These are phyloP conservation scores for Albula glossodonta DNA, from an alignment of 2,113 vertebrate species.

Conservation along the genomic window DNA sequence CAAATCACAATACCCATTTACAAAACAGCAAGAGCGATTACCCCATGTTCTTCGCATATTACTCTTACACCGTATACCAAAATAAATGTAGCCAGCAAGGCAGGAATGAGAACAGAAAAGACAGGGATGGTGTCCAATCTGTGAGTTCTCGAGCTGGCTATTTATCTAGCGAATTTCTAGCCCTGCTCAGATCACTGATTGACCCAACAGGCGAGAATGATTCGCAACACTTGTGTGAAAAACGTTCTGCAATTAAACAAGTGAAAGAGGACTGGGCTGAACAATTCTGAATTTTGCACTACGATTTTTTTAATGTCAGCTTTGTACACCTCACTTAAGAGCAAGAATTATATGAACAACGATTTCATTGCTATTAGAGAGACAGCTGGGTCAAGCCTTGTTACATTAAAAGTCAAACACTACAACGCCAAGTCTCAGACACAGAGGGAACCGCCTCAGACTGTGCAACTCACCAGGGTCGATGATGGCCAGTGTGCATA, in stretches of 20 bases:
- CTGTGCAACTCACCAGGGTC: constrained; percentile 85
- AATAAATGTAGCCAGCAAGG: constrained; percentile 70
- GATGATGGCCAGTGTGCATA: constrained; percentile 97
- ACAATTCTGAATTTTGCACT: background rate
- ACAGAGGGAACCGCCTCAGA: background rate
- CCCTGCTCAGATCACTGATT: constrained; percentile 69
- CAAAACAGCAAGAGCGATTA: background rate
- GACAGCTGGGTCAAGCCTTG: background rate
- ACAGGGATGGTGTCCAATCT: constrained; percentile 50
- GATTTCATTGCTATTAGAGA: background rate
- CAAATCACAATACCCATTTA: background rate
- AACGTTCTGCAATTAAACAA: background rate
- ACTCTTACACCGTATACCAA: too few species aligned
- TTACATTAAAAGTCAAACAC: background rate
- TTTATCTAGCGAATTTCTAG: constrained; percentile 81
- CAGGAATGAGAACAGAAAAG: constrained; percentile 70
- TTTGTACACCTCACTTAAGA: background rate
- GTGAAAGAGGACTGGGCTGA: background rate
- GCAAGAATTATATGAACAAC: background rate
- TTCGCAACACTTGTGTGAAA: constrained; percentile 58
- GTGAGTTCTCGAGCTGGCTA: constrained; percentile 68
- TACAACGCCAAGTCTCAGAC: background rate
- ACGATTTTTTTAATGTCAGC: background rate
- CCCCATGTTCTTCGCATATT: background rate
- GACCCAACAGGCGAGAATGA: constrained; percentile 80